A percentile compares a stretch with the other conserved stretches of the same genome.
These are phyloP conservation scores for Saturnia pavonia DNA, from an alignment of 2,888 invertebrate genomes.

Conservation along the genomic window DNA sequence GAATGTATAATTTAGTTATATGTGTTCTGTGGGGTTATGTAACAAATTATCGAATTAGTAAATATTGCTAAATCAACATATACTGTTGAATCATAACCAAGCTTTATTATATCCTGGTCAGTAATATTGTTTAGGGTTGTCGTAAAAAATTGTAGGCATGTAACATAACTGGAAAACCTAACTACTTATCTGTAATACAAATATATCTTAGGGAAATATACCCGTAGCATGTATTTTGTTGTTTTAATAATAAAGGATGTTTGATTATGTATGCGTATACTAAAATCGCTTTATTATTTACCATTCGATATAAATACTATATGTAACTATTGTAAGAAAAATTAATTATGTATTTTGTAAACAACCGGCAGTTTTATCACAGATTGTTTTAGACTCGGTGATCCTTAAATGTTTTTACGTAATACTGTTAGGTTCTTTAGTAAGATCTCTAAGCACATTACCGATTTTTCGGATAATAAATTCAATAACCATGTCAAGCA, in stretches of 20 bases:
- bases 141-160: neutral
- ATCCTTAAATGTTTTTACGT: too few relatives aligned
- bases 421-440: too few relatives aligned
- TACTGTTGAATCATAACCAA: neutral
- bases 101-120: neutral
- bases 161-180: constrained; percentile 27
- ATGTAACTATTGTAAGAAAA: neutral
- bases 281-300: neutral
- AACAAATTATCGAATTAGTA: constrained; percentile 29
- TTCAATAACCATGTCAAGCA: too few relatives aligned
- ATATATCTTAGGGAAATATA: constrained; percentile 29
- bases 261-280: constrained; percentile 34
- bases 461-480: too few relatives aligned
- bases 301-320: neutral
- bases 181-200: constrained; percentile 27
- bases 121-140: neutral
- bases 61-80: constrained; percentile 30
- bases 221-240: constrained; percentile 41
- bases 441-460: too few relatives aligned
- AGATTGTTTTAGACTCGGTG: too few relatives aligned
- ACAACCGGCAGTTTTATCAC: too few relatives aligned
- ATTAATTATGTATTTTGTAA: too few relatives aligned
- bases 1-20: neutral
- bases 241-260: constrained; percentile 23
- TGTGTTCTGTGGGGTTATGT: constrained; percentile 22